Evolutionary conservation across 2,797 vertebrate genomes (phyloP), one percentile per base, ranked within the genome.

Genomic region (Microchirus variegatus): DNA sequence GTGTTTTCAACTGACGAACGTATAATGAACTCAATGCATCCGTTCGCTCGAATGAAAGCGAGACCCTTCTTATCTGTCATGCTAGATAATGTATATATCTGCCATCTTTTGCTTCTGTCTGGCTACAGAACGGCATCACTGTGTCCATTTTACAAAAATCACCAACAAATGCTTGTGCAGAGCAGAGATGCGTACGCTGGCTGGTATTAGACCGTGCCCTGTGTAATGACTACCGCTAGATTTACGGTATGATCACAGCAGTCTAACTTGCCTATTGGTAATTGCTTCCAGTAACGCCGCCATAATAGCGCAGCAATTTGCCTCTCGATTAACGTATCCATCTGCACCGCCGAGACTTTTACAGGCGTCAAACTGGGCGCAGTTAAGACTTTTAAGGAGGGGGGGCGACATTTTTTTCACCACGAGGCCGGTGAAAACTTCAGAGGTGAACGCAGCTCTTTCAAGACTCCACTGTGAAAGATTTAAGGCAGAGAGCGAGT

Each of bases 341-440:
- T 89, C 78, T 75, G 78, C 73, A 77, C 75, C 53, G 3, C 7
- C 55, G 79, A 80, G 78, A 77, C 62, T 79, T 89, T 89, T 81
- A 82, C 77, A 81, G 81, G 76, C 74, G 31, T 83, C 85, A 81
- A 83, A 92, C 89, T 80, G 79, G 78, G 73, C 64, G 31, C 77
- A 69, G 71, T 82, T 78, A 53, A 52, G 64, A 68, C 67, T 82
- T 89, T 86, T 81, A 84, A 75, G 47, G 5, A 83, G 77, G 47
- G 73, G 83, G 78, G 70, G 75, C 65, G 58, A n/a, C n/a, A n/a
- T 83, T 87, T 69, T 78, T 80, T 77, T 79, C 71, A 41, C 74
- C 63, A 64, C 77, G 71, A 62, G 61, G 26, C 67, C 53, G 46
- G 59, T 44, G 52, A 73, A 82, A 82, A 76, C 67, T 63, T 83